Percentiles rank a stretch among this genome's conserved stretches.
Conservation (phyloP, 2,888 invertebrate species). For the Anarsia innoxiella region DNA sequence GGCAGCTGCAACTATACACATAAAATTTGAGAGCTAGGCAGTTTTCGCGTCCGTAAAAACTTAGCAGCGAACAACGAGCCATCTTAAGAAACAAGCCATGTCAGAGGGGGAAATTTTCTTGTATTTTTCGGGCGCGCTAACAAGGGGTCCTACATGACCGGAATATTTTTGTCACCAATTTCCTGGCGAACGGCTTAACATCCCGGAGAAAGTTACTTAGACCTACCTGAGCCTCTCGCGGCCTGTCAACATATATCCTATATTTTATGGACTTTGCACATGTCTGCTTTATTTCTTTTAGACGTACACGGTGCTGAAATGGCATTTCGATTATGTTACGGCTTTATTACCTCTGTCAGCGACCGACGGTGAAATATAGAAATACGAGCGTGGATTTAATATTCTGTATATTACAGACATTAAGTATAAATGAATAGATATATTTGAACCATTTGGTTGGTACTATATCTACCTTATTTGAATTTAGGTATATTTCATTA, state of each 20-base stretch:
- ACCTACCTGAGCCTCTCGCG: conserved; percentile 50
- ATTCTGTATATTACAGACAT: too few species aligned
- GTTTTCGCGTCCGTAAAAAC: conserved; percentile 48
- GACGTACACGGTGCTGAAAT: conserved; percentile 27
- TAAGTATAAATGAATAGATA: too few species aligned
- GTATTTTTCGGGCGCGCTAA: conserved; percentile 60
- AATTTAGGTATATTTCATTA: conserved; percentile 28
- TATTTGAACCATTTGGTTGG: too few species aligned
- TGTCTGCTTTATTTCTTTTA: conserved; percentile 36
- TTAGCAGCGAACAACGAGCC: conserved; percentile 39
- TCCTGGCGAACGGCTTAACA: conserved; percentile 62
- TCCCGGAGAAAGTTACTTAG: conserved; percentile 57
- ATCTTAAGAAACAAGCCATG: conserved; percentile 49
- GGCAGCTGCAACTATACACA: conserved; percentile 49
- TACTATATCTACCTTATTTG: too few species aligned
- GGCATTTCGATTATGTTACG: conserved; percentile 32
- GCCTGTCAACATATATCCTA: conserved; percentile 46
- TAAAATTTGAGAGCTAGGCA: conserved; percentile 51
- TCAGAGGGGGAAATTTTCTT: conserved; percentile 51
- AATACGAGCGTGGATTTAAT: conserved; percentile 8
- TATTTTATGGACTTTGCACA: conserved; percentile 43
- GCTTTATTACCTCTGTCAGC: conserved; percentile 13
- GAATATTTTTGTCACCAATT: conserved; percentile 71
- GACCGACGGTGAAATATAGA: conserved; percentile 6
- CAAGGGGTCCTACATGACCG: conserved; percentile 67